Percentiles rank a stretch among this genome's conserved stretches.
phyloP scores from a whole-genome alignment of 2,113 vertebrate species.

The Passer domesticus region DNA sequence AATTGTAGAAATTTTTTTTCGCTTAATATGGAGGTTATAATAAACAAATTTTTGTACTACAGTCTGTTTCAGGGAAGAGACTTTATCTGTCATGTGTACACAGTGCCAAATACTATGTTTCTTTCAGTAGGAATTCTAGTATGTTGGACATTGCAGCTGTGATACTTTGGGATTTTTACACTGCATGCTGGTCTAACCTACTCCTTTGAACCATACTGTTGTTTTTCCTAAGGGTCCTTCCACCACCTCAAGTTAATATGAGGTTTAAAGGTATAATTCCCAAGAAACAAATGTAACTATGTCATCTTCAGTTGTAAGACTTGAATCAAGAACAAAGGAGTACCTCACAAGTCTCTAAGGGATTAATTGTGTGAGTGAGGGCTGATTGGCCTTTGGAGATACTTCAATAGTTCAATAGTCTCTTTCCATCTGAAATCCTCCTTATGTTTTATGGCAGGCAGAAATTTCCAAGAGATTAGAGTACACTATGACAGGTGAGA shows the following conservation, averaged over 20 bases:
- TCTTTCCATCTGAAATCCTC: not conserved
- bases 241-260: not conserved
- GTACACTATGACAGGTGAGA: not conserved
- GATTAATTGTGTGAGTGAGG: not conserved
- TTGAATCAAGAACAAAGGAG: not conserved
- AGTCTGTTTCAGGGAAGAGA: not conserved
- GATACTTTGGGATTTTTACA: not conserved
- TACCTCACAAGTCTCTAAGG: not conserved
- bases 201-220: not conserved
- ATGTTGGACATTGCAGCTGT: not conserved
- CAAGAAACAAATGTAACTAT: not conserved
- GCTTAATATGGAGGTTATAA: not conserved
- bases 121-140: not conserved
- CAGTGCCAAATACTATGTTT: not conserved
- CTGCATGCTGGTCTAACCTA: not conserved
- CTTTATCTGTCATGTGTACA: not conserved
- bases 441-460: not conserved
- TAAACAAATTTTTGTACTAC: not conserved
- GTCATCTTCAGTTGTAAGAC: not conserved
- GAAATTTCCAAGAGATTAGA: not conserved
- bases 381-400: not conserved
- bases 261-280: not conserved
- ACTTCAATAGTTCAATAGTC: not conserved
- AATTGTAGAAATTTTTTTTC: not conserved
- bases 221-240: not conserved